Evolutionary conservation across 2,888 invertebrate genomes (phyloP).

Genomic region (Plagodis dolabraria): DNA sequence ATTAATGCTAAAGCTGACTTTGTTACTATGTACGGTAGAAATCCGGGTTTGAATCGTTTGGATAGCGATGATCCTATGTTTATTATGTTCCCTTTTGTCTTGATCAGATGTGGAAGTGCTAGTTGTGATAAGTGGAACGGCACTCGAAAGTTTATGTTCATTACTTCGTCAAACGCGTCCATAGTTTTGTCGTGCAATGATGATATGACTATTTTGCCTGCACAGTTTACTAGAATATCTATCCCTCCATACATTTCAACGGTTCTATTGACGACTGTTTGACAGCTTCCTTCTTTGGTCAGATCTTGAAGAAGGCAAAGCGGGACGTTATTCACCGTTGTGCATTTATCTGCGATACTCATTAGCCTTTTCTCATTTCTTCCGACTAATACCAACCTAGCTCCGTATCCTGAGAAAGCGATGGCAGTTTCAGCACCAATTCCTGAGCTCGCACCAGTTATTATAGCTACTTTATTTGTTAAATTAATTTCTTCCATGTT

Average conservation of each 20-base stretch:
- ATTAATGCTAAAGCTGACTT: constrained; percentile 55
- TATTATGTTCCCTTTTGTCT: constrained; percentile 59
- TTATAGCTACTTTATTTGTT: constrained; percentile 55
- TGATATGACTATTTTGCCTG: constrained; percentile 48
- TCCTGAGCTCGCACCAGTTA: constrained; percentile 63
- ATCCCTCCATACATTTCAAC: constrained; percentile 53
- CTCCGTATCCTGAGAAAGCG: constrained; percentile 49
- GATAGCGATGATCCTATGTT: constrained; percentile 55
- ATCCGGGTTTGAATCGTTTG: constrained; percentile 47
- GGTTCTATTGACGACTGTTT: constrained; percentile 51
- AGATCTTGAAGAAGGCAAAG: constrained; percentile 49
- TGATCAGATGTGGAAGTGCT: constrained; percentile 53
- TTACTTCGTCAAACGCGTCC: constrained; percentile 54
- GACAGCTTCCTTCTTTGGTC: constrained; percentile 48
- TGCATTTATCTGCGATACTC: constrained; percentile 48
- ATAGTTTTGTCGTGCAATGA: constrained; percentile 52
- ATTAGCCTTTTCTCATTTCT: constrained; percentile 50
- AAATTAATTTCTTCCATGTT: constrained; percentile 52
- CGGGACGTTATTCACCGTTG: constrained; percentile 38
- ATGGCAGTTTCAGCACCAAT: constrained; percentile 59
- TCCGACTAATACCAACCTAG: constrained; percentile 52
- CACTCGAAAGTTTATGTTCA: constrained; percentile 58
- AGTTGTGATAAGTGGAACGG: constrained; percentile 54
- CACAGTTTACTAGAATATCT: constrained; percentile 58
- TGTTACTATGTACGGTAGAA: constrained; percentile 51